These are phyloP conservation scores for Nixonia krombeini DNA, from an alignment of 1,140 invertebrate genomes.

Conservation along the genomic window DNA sequence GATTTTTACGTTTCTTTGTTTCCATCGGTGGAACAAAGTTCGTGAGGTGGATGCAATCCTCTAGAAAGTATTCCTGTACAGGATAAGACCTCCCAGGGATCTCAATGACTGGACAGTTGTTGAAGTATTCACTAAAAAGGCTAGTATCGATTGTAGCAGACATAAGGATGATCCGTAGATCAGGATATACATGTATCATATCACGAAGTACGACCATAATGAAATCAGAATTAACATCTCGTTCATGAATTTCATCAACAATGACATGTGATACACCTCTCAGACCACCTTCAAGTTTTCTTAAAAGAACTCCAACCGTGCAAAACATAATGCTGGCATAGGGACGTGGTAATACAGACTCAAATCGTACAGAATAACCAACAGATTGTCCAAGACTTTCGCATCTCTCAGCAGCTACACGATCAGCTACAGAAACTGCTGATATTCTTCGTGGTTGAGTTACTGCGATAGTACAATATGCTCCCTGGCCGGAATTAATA, in stretches of 20 bases:
- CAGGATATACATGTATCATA: slow-evolving; percentile 91
- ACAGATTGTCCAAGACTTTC: slow-evolving; percentile 87
- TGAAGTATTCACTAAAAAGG: slow-evolving; percentile 93
- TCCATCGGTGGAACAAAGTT: slow-evolving; percentile 84
- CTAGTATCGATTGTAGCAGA: slow-evolving; percentile 96
- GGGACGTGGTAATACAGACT: slow-evolving; percentile 88
- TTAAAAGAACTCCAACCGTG: slow-evolving; percentile 92
- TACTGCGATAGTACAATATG: slow-evolving; percentile 89
- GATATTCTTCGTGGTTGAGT: slow-evolving; percentile 96
- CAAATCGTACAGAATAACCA: slow-evolving; percentile 95
- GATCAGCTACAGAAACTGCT: slow-evolving; percentile 93
- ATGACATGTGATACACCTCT: slow-evolving; percentile 92
- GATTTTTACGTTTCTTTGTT: slow-evolving; percentile 77
- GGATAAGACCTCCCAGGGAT: slow-evolving; percentile 84
- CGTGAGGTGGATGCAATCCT: slow-evolving; percentile 88
- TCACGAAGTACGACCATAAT: slow-evolving; percentile 93
- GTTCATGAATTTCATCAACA: slow-evolving; percentile 97
- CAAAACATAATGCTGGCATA: slow-evolving; percentile 96
- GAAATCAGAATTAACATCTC: slow-evolving; percentile 97
- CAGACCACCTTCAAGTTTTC: slow-evolving; percentile 90
- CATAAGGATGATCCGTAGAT: slow-evolving; percentile 95
- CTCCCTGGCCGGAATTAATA: slow-evolving; percentile 85
- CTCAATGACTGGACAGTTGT: slow-evolving; percentile 86
- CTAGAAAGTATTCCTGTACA: slow-evolving; percentile 90
- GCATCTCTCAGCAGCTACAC: slow-evolving; percentile 88